Evolutionary conservation across 1,140 invertebrate species (phyloP).

Genomic region (Dreissena polymorpha): DNA sequence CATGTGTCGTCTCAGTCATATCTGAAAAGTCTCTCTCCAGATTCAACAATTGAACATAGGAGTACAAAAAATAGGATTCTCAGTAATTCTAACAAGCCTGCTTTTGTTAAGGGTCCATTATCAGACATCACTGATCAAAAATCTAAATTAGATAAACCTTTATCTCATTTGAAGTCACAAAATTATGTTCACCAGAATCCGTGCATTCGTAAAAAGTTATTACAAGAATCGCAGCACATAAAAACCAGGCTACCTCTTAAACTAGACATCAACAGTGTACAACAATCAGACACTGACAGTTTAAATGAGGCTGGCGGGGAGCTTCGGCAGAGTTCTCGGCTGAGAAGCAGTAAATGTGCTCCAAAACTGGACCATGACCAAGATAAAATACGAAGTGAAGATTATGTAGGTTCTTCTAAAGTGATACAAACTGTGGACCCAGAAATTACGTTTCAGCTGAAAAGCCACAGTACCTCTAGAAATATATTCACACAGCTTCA

Average conservation of each 20-base stretch:
- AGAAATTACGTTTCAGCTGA: constrained; percentile 37
- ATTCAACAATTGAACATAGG: not conserved
- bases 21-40: constrained; percentile 35
- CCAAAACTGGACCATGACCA: not conserved
- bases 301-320: constrained; percentile 3
- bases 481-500: constrained; percentile 52
- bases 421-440: constrained; percentile 29
- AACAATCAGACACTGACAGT: not conserved
- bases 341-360: constrained; percentile 18
- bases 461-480: constrained; percentile 2
- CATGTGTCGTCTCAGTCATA: constrained; percentile 51
- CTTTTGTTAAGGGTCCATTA: not conserved
- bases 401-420: not conserved
- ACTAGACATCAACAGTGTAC: constrained; percentile 33
- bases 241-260: constrained; percentile 23
- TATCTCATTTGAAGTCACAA: not conserved
- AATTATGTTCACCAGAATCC: constrained; percentile 37
- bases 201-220: constrained; percentile 25
- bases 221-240: constrained; percentile 23
- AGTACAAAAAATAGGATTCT: not conserved
- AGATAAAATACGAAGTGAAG: not conserved
- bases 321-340: constrained; percentile 47
- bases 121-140: not conserved
- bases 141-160: not conserved
- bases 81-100: not conserved